Evolutionary conservation across 2,113 vertebrate genomes (phyloP).

Genomic region (Paedocypris sp.): DNA sequence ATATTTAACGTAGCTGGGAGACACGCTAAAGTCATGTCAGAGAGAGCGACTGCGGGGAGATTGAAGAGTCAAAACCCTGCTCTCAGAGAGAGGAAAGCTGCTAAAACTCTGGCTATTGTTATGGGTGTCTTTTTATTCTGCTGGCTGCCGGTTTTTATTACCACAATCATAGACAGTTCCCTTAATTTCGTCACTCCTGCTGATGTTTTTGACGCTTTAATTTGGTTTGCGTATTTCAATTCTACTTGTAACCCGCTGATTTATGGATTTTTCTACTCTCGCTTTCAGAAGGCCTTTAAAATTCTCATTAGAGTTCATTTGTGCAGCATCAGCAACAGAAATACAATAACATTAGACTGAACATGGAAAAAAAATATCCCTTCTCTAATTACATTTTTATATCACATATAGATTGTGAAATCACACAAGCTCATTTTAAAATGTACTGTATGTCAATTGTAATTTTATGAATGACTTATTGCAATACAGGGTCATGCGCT

Average conservation of each 20-base stretch:
- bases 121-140: slow-evolving; percentile 23
- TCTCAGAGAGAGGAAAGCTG: slow-evolving; percentile 19
- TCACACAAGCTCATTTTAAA: no score
- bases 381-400: no score
- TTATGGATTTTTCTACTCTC: slow-evolving; percentile 17
- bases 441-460: no score
- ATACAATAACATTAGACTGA: background rate
- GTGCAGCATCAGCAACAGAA: background rate
- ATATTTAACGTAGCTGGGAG: slow-evolving; percentile 15
- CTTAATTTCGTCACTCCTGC: slow-evolving; percentile 10
- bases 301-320: background rate
- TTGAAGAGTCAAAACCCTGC: background rate
- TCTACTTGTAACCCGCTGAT: slow-evolving; percentile 20
- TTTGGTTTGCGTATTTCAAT: slow-evolving; percentile 23
- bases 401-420: no score
- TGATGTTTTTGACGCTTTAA: slow-evolving; percentile 5
- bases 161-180: background rate
- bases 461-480: no score
- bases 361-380: no score
- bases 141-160: slow-evolving; percentile 19
- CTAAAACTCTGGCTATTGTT: slow-evolving; percentile 18
- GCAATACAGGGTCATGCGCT: no score
- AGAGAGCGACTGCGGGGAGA: background rate
- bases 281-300: slow-evolving; percentile 15
- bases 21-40: slow-evolving; percentile 8